Percentiles rank a stretch among this genome's conserved stretches.
These are phyloP conservation scores for Cosmia trapezina DNA, from an alignment of 2,888 invertebrate genomes.

Conservation along the genomic window DNA sequence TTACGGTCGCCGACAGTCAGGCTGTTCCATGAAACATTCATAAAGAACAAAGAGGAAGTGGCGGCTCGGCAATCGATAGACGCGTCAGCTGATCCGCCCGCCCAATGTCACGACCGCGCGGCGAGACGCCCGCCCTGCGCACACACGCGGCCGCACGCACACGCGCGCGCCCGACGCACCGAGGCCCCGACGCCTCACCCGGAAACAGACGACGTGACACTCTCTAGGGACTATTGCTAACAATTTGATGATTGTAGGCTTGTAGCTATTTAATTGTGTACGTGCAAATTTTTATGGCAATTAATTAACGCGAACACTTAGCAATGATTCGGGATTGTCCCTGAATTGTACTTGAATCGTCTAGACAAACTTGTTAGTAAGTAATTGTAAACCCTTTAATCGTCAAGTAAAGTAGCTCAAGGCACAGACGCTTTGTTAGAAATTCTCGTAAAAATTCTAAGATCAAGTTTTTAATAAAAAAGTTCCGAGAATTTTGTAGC, in stretches of 20 bases:
- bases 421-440: conserved; percentile 26
- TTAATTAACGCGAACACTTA: conserved; percentile 3
- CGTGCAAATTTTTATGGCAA: background rate
- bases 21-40: conserved; percentile 84
- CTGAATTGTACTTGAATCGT: conserved; percentile 8
- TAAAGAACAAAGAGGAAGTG: conserved; percentile 85
- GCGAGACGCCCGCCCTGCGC: conserved; percentile 71
- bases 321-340: conserved; percentile 7
- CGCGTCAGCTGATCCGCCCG: conserved; percentile 87
- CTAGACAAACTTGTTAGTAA: conserved; percentile 9
- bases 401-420: conserved; percentile 23
- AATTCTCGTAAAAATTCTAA: conserved; percentile 12
- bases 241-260: conserved; percentile 45
- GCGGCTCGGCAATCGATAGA: conserved; percentile 82
- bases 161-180: conserved; percentile 40
- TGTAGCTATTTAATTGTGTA: conserved; percentile 14
- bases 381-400: conserved; percentile 20
- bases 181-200: conserved; percentile 17
- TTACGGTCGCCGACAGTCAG: conserved; percentile 53
- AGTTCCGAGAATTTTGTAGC: conserved; percentile 13
- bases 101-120: conserved; percentile 87
- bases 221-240: conserved; percentile 10
- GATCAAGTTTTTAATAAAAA: conserved; percentile 22
- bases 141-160: conserved; percentile 63
- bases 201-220: conserved; percentile 36